Conservation (phyloP, 2,797 vertebrate genomes). For the Octomys mimax region DNA sequence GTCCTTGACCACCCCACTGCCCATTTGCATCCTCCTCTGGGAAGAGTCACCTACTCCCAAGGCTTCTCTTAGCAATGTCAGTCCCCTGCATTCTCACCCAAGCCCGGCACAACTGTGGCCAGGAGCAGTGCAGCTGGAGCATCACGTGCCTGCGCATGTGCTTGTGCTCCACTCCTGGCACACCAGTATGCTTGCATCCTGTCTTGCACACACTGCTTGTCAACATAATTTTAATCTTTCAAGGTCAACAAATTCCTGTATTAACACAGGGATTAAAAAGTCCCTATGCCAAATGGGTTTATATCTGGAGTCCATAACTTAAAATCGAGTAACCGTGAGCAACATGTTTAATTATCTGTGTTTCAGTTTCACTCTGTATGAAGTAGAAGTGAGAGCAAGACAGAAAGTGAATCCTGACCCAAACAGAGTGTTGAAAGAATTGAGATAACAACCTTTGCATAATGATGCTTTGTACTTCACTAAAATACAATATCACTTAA, state of each 20-base stretch:
- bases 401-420: neutral
- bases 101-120: neutral
- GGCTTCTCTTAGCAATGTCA: neutral
- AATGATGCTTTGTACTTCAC: conserved; percentile 1
- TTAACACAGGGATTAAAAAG: neutral
- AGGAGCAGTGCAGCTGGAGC: neutral
- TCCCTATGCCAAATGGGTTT: neutral
- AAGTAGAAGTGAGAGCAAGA: neutral
- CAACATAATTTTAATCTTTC: conserved; percentile 8
- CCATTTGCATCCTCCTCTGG: neutral
- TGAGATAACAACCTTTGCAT: neutral
- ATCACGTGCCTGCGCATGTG: neutral
- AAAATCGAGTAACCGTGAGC: neutral
- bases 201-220: neutral
- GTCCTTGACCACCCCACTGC: neutral
- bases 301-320: neutral
- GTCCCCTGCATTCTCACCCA: neutral
- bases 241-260: neutral
- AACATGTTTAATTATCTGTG: neutral
- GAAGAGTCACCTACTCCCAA: neutral
- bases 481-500: conserved; percentile 48
- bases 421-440: neutral
- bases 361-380: neutral
- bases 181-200: neutral
- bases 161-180: neutral